Evolutionary conservation across 2,113 vertebrate species (phyloP).

Genomic region (Grammomys surdaster): DNA sequence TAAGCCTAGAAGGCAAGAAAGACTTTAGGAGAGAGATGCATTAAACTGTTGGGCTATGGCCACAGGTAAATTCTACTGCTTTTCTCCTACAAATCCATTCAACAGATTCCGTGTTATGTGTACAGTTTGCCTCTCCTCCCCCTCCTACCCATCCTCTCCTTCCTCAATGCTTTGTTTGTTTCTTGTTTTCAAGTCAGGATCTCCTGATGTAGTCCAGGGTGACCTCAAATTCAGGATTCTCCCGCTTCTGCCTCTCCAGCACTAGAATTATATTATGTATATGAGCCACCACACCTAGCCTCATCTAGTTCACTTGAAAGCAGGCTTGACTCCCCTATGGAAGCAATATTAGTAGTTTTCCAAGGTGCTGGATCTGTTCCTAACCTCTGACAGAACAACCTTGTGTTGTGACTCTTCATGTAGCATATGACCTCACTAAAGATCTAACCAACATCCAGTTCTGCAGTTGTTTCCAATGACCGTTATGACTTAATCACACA

Average conservation of each 20-base stretch:
- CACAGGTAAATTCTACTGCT: background rate
- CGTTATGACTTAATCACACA: background rate
- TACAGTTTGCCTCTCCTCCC: background rate
- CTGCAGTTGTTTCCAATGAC: background rate
- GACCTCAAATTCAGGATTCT: background rate
- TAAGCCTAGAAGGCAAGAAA: background rate
- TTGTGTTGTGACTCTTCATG: background rate
- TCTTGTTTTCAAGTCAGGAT: background rate
- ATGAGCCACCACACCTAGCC: background rate
- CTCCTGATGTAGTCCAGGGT: background rate
- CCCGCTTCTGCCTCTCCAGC: too few relatives aligned
- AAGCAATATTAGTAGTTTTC: background rate
- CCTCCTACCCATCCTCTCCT: background rate
- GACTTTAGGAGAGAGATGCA: background rate
- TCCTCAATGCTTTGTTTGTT: background rate
- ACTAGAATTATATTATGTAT: background rate
- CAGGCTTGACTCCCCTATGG: background rate
- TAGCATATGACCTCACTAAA: background rate
- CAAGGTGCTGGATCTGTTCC: background rate
- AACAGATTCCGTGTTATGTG: background rate
- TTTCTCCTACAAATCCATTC: background rate
- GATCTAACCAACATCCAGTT: background rate
- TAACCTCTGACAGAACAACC: background rate
- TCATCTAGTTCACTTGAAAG: background rate
- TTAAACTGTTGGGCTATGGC: background rate